A percentile compares a stretch with the other conserved stretches of the same genome.
phyloP scores from a whole-genome alignment of 2,888 invertebrate species.

The Troides oblongomaculatus region DNA sequence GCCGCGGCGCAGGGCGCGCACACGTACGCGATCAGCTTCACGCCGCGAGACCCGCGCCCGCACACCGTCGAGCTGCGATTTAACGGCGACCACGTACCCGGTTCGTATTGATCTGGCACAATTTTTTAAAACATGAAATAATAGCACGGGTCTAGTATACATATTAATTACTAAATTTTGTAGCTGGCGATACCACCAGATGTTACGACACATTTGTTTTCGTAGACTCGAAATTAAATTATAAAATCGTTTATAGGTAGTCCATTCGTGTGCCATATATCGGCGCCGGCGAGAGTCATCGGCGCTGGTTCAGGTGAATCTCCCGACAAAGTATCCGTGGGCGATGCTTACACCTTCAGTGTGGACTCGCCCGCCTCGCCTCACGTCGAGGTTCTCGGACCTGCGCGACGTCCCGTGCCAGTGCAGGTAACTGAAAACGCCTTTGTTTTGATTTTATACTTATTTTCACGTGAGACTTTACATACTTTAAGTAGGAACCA shows the following conservation, averaged over 20 bases:
- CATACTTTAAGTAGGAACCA: too few relatives aligned
- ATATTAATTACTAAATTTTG: neutral
- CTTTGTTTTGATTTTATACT: too few relatives aligned
- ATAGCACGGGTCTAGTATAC: neutral
- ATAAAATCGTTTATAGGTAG: slow-evolving; percentile 77
- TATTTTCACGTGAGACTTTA: too few relatives aligned
- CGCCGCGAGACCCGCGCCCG: slow-evolving; percentile 93
- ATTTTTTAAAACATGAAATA: neutral
- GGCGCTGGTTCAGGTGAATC: slow-evolving; percentile 90
- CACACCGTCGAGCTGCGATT: slow-evolving; percentile 97
- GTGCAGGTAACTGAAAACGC: slow-evolving; percentile 70
- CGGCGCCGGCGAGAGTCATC: slow-evolving; percentile 91
- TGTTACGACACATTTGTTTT: too few relatives aligned
- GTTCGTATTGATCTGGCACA: slow-evolving; percentile 55
- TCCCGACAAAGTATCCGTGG: slow-evolving; percentile 89
- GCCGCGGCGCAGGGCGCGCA: slow-evolving; percentile 98
- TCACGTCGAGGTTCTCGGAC: slow-evolving; percentile 89
- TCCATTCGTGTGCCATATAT: slow-evolving; percentile 89
- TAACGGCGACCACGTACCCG: slow-evolving; percentile 97
- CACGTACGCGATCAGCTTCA: slow-evolving; percentile 97
- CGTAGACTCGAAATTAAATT: neutral
- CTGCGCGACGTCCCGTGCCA: slow-evolving; percentile 85
- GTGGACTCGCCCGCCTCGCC: slow-evolving; percentile 93
- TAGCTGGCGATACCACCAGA: too few relatives aligned
- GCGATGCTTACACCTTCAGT: slow-evolving; percentile 89